Evolutionary conservation across 2,113 vertebrate species (phyloP).

Genomic region (Acanthochromis polyacanthus): DNA sequence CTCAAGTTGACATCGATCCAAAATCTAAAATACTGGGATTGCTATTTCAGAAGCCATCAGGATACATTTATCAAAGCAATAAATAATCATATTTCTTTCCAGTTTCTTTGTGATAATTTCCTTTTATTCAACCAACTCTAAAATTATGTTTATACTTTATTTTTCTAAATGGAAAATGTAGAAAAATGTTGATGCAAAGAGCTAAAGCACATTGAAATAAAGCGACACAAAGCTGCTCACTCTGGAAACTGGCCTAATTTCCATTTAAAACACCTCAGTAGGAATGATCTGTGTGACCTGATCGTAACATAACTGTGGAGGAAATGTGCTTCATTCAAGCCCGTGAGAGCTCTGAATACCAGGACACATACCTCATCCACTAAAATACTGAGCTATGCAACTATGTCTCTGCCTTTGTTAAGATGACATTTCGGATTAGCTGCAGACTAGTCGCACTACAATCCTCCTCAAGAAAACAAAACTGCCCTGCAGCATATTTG

Average conservation of each 20-base stretch:
- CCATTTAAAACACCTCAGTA: not conserved
- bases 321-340: not conserved
- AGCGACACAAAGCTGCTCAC: not conserved
- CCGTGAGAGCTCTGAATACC: not conserved
- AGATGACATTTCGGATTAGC: not conserved
- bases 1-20: too few species aligned
- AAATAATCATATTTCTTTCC: too few species aligned
- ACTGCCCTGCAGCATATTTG: not conserved
- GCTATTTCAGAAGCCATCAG: too few species aligned
- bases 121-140: too few species aligned
- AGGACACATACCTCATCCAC: slow-evolving; percentile 20
- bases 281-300: not conserved
- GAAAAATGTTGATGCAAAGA: too few species aligned
- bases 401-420: not conserved
- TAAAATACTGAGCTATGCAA: not conserved
- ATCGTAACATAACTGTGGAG: not conserved
- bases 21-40: too few species aligned
- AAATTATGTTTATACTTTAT: too few species aligned
- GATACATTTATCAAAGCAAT: too few species aligned
- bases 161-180: too few species aligned
- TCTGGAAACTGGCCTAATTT: not conserved
- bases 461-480: not conserved
- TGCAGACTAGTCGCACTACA: not conserved
- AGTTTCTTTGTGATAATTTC: too few species aligned
- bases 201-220: too few species aligned